Evolutionary conservation across 1,140 invertebrate genomes (phyloP), one percentile per base, ranked within the genome.

Genomic region (Leptinotarsa texana): DNA sequence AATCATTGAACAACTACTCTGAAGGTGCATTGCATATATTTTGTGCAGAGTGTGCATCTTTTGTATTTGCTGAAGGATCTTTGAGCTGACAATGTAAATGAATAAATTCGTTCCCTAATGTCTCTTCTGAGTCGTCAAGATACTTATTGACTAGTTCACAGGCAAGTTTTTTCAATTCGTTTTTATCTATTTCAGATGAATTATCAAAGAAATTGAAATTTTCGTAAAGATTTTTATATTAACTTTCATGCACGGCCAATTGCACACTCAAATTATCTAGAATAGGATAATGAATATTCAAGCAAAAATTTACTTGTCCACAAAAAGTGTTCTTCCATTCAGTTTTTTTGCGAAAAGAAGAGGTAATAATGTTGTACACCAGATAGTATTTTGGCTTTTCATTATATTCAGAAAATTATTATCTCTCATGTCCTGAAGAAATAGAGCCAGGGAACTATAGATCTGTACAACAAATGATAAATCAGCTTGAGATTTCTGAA

Each of bases 301-400:
- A 27, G 13, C 63, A 8, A 65, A 69, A 49, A 47, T 48, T 49
- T 49, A 3, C 21, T 69, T 69, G 4, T 21, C 42, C 42, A 27
- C 21, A 69, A 69, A 42, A 69, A 22, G 0, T 76, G 63, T 62
- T 69, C 66, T 74, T 74, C 74, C 57, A 69, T 74, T 24, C 0
- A 42, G 73, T 69, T 73, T 68, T 70, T 74, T 47, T 71, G 33
- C 24, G 69, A 73, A 70, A 42, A 68, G 47, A 73, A 75, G 1
- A 22, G 63, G 67, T 75, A 75, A 73, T 75, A 75, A 73, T 72
- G 17, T 3, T 75, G 70, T 47, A 75, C 71, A 73, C 69, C 62
- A 72, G 63, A 75, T 74, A 74, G 72, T 74, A 49, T 65, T 76
- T 76, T 76, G 47, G 75, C 66, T 74, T 72, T 74, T 74, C 66